Conservation (phyloP, 2,888 invertebrate genomes). For the Drosophila nr. fundita region DNA sequence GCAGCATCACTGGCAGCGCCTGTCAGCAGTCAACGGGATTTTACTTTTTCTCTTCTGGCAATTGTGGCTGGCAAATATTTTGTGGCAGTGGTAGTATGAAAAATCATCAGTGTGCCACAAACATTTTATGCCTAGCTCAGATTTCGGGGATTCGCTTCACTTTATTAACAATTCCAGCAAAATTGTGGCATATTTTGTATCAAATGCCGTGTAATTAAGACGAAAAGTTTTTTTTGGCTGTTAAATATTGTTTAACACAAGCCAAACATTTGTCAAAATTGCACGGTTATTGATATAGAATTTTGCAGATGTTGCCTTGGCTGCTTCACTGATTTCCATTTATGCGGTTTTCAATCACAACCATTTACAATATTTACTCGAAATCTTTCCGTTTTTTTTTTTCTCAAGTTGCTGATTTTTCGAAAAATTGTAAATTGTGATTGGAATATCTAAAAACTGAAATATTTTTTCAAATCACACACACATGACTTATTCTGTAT, state of each 20-base stretch:
- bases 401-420: not conserved
- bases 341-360: not conserved
- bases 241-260: not conserved
- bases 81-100: not conserved
- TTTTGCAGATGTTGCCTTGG: not conserved
- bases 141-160: not conserved
- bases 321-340: not conserved
- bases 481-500: not conserved
- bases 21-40: slow-evolving; percentile 46
- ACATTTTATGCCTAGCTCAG: too few relatives aligned
- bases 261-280: not conserved
- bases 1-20: slow-evolving; percentile 32
- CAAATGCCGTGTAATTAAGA: not conserved
- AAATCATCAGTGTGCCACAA: not conserved
- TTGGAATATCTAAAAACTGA: not conserved
- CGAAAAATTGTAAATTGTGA: not conserved
- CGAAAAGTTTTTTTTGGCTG: not conserved
- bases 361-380: not conserved
- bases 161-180: not conserved
- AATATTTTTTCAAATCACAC: not conserved
- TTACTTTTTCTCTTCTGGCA: not conserved
- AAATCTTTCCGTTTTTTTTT: not conserved
- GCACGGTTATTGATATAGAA: not conserved
- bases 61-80: not conserved
- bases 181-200: not conserved